A percentile compares a stretch with the other conserved stretches of the same genome.
Evolutionary conservation across 1,140 invertebrate species (phyloP).

Genomic region (Drosophila rufa): DNA sequence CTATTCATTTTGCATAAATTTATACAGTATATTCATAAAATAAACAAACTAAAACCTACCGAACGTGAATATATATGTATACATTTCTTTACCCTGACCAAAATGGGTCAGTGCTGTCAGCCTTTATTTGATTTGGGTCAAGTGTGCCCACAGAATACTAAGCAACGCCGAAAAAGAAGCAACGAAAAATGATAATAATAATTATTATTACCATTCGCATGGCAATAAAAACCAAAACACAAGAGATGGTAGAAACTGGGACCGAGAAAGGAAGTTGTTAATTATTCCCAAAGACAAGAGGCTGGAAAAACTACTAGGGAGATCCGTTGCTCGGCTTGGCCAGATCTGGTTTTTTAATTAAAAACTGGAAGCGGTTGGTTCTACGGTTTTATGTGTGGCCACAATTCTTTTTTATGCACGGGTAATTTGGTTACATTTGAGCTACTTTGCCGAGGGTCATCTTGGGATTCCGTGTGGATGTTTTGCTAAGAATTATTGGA

Average conservation of each 20-base stretch:
- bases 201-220: conserved; percentile 71
- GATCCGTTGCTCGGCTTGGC: conserved; percentile 20
- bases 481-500: conserved; percentile 13
- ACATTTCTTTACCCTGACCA: conserved; percentile 6
- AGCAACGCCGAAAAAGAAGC: conserved; percentile 37
- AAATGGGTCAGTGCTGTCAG: conserved; percentile 75
- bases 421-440: conserved; percentile 69
- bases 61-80: conserved; percentile 31
- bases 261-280: conserved; percentile 70
- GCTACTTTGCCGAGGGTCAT: conserved; percentile 55
- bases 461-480: background rate
- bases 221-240: conserved; percentile 51
- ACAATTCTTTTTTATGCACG: conserved; percentile 62
- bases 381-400: conserved; percentile 38
- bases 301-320: conserved; percentile 59
- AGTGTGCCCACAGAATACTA: conserved; percentile 69
- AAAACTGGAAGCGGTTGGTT: conserved; percentile 54
- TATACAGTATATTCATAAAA: conserved; percentile 23
- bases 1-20: conserved; percentile 33
- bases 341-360: conserved; percentile 63
- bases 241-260: conserved; percentile 32
- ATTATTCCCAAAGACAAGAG: conserved; percentile 64
- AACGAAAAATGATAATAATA: conserved; percentile 48
- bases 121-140: conserved; percentile 71
- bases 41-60: conserved; percentile 15